Evolutionary conservation across 2,113 vertebrate genomes (phyloP).

Genomic region (Vidua macroura): DNA sequence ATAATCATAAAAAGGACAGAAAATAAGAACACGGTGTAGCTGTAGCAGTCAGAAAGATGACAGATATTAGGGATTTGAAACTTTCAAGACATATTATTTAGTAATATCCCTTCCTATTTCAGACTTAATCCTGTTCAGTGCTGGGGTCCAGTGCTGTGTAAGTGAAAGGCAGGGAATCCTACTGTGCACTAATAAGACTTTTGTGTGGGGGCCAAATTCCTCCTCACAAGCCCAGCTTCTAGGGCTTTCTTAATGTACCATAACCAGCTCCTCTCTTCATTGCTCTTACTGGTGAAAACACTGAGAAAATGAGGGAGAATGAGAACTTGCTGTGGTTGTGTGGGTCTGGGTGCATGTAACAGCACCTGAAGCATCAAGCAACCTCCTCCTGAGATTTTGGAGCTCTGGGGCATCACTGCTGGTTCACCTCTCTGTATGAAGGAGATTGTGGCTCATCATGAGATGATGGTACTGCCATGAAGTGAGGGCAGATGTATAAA

Average conservation of each 20-base stretch:
- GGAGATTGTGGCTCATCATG: background rate
- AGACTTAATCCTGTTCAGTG: background rate
- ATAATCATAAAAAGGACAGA: background rate
- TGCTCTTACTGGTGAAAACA: background rate
- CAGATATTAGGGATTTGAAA: background rate
- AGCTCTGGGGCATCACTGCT: background rate
- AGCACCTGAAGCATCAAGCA: background rate
- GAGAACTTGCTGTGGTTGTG: background rate
- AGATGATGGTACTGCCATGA: background rate
- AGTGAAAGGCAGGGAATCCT: background rate
- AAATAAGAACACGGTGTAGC: background rate
- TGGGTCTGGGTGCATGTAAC: accelerated
- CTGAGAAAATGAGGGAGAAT: background rate
- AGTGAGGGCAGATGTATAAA: background rate
- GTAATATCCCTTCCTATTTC: background rate
- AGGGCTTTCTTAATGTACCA: background rate
- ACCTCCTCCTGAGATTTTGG: background rate
- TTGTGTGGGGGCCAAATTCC: background rate
- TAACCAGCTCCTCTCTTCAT: background rate
- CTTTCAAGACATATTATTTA: background rate
- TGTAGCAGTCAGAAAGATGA: background rate
- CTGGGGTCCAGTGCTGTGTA: background rate
- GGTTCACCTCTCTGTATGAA: too few species aligned
- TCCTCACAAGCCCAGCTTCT: background rate
- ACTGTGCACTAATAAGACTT: background rate